Evolutionary conservation across 37 sponge, comb jelly and placozoan genomes (phyloP), one percentile per base, ranked within the genome.

Genomic region (Halisarca cf. caerulea): DNA sequence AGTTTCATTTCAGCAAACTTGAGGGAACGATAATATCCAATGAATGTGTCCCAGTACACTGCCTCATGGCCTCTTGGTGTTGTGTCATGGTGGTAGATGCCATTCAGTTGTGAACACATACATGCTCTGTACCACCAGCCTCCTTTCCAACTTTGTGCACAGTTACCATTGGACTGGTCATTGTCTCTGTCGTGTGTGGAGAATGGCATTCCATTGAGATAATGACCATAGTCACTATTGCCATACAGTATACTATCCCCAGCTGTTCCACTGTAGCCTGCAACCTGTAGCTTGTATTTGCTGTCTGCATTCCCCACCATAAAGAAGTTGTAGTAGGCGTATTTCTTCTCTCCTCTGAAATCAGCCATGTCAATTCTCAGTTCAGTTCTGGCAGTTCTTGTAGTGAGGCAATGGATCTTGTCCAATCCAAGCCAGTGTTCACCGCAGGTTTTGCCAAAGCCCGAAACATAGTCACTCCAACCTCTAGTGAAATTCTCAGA

Each of bases 381-480:
- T 25, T 82, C 44, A 8, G 54, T 24, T 43, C 66, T 25, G 2
- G n/a, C 23, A 21, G 27, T n/a, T 34, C 25, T 32, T 39, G 36
- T 15, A 21, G 83, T 66, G 25, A 82, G 83, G 59, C 83, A 66
- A 61, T 61, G n/a, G 34, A 82, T 11, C 17, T 38, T 59, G 25
- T 82, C 42, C 44, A 82, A 61, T 20, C 83, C 83, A n/a, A 61
- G 42, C 83, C 83, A 82, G 28, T 45, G 47, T 32, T 82, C 83
- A 36, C 83, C 83, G n/a, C 61, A 42, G 25, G 61, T 32, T 14
- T 82, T 6, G 59, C 83, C 83, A 66, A 82, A 82, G 5, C 83
- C 83, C n/a, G 59, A 24, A 23, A 42, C 83, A 41, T 82, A 82
- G 43, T 82, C 83, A 27, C n/a, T 4, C 83, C 83, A 82, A 2